phyloP scores from a whole-genome alignment of 2,797 vertebrate genomes.

The Pogoniulus pusillus region DNA sequence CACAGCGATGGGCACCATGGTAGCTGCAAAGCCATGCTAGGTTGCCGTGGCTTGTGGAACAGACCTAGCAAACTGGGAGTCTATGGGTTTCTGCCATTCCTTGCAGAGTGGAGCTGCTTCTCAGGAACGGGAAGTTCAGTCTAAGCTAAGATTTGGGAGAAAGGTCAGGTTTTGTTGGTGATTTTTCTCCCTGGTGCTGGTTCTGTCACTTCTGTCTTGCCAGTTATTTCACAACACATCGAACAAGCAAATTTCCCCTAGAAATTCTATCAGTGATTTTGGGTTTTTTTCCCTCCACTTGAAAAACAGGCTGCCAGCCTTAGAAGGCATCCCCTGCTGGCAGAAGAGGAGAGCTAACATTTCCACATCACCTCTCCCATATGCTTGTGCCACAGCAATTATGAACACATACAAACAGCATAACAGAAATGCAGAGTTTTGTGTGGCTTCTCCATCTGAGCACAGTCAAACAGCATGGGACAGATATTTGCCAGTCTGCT shows the following conservation, averaged over 20 bases:
- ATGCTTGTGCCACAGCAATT: not conserved
- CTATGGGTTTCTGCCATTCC: not conserved
- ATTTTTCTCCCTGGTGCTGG: not conserved
- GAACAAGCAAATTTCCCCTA: not conserved
- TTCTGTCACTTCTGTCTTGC: not conserved
- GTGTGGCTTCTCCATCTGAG: not conserved
- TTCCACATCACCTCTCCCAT: not conserved
- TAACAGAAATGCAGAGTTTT: not conserved
- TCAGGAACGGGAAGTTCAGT: not conserved
- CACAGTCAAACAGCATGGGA: fast-evolving
- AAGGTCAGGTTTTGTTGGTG: not conserved
- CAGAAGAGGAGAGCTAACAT: not conserved
- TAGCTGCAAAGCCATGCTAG: not conserved
- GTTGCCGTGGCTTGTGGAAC: not conserved
- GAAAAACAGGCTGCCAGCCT: not conserved
- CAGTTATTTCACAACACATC: not conserved
- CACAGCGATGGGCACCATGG: fast-evolving
- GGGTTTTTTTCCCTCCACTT: not conserved
- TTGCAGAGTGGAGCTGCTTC: not conserved
- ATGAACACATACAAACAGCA: not conserved
- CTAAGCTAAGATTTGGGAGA: not conserved
- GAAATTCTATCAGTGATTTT: not conserved
- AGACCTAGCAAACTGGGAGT: not conserved
- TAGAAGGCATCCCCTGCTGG: not conserved
- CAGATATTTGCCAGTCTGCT: not conserved